Evolutionary conservation across 2,113 vertebrate species (phyloP).

Genomic region (Cyanoderma ruficeps): DNA sequence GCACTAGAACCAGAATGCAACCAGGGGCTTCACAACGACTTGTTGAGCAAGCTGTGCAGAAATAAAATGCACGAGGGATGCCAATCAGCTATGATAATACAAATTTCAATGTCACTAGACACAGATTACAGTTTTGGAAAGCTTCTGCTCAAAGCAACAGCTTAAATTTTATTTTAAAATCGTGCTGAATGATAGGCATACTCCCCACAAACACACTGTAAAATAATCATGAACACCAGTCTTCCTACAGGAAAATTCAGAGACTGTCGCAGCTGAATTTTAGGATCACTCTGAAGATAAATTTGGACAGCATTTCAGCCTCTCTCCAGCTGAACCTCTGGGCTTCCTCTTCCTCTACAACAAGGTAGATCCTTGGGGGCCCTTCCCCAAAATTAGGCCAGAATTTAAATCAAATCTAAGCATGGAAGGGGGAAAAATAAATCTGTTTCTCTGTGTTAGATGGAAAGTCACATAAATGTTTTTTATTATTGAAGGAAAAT

Average conservation of each 20-base stretch:
- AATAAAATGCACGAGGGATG: neutral
- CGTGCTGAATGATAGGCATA: neutral
- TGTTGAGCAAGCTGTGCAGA: neutral
- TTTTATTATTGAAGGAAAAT: neutral
- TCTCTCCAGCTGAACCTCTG: neutral
- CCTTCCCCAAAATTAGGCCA: neutral
- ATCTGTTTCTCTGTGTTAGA: neutral
- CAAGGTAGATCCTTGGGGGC: neutral
- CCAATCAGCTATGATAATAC: neutral
- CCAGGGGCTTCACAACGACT: neutral
- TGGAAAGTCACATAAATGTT: neutral
- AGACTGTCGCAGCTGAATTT: neutral
- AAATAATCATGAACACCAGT: neutral
- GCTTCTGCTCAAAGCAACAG: conserved; percentile 20
- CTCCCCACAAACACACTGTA: neutral
- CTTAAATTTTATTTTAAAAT: conserved; percentile 7
- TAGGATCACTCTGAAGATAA: neutral
- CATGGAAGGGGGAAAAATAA: neutral
- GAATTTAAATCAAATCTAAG: neutral
- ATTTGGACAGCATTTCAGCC: neutral
- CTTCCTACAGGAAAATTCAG: neutral
- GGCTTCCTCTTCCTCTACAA: neutral
- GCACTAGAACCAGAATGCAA: neutral
- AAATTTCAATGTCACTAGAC: neutral
- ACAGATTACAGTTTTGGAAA: conserved; percentile 23